Conservation (phyloP, 1,140 invertebrate species). For the Globodera rostochiensis region DNA sequence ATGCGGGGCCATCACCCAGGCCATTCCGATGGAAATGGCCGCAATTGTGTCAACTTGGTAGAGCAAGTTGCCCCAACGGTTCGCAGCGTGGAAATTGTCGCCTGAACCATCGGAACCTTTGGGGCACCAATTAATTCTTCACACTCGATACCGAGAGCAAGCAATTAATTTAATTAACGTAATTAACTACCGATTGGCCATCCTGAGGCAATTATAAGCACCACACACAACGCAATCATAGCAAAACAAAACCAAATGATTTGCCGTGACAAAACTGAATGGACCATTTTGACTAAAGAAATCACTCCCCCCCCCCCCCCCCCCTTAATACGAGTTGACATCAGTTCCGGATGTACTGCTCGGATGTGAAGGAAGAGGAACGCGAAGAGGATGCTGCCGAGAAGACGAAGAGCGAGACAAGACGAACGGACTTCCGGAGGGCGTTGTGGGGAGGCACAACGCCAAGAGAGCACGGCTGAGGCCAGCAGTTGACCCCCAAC, state of each 20-base stretch:
- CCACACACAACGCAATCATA: constrained; percentile 44
- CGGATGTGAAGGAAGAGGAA: constrained; percentile 53
- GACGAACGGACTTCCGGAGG: constrained; percentile 45
- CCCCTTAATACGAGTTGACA: constrained; percentile 36
- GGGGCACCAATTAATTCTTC: background rate
- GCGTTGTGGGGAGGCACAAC: constrained; percentile 47
- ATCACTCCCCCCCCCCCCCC: background rate
- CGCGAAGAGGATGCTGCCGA: constrained; percentile 47
- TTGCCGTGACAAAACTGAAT: constrained; percentile 39
- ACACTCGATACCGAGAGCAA: background rate
- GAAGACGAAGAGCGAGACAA: constrained; percentile 57
- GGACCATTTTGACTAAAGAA: background rate
- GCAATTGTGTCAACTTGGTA: constrained; percentile 63
- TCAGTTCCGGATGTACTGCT: constrained; percentile 47
- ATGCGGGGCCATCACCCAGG: constrained; percentile 60
- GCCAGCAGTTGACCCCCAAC: constrained; percentile 62
- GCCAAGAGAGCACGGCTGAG: constrained; percentile 48
- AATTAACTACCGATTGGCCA: constrained; percentile 42
- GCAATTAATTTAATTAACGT: background rate
- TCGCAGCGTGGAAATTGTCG: constrained; percentile 34
- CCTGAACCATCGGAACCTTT: background rate
- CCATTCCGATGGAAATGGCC: constrained; percentile 59
- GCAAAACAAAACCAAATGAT: constrained; percentile 50
- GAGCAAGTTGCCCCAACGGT: constrained; percentile 53
- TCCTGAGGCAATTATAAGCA: constrained; percentile 43